Conservation (phyloP, 2,797 vertebrate genomes). For the Paramormyrops hopkinsi region DNA sequence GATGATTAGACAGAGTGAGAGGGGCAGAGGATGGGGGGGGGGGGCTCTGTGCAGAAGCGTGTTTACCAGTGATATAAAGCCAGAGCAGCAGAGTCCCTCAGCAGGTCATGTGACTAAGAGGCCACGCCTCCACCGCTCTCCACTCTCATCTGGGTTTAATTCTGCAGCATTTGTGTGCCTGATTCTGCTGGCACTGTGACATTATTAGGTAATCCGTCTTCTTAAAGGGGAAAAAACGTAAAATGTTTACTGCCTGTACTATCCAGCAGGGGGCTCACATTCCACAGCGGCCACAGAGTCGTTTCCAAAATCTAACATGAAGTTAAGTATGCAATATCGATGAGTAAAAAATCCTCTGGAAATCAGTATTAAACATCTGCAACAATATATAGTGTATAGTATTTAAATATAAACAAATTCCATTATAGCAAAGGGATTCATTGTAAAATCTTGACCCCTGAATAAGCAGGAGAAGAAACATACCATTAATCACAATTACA, state of each 20-base stretch:
- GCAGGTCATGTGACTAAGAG: background rate
- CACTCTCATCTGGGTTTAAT: conserved; percentile 33
- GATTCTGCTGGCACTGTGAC: conserved; percentile 26
- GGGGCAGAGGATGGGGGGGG: background rate
- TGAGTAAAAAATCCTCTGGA: conserved; percentile 9
- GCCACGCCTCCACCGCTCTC: background rate
- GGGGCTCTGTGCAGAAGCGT: background rate
- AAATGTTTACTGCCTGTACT: background rate
- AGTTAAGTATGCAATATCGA: background rate
- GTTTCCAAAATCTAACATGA: background rate
- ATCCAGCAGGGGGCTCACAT: conserved; percentile 16
- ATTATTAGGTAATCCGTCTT: conserved; percentile 38
- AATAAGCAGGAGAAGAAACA: background rate
- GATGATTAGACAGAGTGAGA: background rate
- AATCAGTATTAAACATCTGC: background rate
- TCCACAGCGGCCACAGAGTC: background rate
- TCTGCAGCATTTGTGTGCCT: conserved; percentile 24
- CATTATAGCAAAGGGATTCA: background rate
- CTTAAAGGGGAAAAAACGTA: conserved; percentile 15
- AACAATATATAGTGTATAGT: background rate
- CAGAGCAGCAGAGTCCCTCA: background rate
- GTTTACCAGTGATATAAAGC: conserved; percentile 15
- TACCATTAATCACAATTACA: background rate
- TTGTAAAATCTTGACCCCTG: background rate
- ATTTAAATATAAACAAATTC: background rate